Base-by-base conservation (phyloP, 2,113 vertebrate genomes). In the Mugil cephalus region DNA sequence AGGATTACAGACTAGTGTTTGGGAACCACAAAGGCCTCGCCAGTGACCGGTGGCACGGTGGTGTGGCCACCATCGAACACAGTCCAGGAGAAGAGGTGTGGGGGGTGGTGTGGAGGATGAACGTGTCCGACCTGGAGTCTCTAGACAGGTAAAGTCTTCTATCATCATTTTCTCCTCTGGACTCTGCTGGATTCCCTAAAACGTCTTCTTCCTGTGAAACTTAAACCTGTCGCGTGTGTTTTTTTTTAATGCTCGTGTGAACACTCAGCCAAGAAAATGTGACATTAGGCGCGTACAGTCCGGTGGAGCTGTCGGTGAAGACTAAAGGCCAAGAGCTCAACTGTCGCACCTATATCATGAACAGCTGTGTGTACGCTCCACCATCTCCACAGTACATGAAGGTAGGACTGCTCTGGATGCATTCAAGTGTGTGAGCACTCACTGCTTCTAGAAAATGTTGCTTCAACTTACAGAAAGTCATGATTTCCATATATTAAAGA, bases 51-150 rank as follows among this genome's bases (percentile, higher is more conserved):
- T 99, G 96, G 97, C 95, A 95, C 35, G 96, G 96, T 83, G 95
- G 96, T 42, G 94, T 94, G 81, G 96, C 96, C 69, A 97, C 96
- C 58, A 93, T 98, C 78, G 91, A 94, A 82, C 86, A 92, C 77
- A 96, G 95, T 76, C 94, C 93, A 0, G 94, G 94, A 52, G 95
- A 96, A 0, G 95, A 96, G 91, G 96, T 98, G 2, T 99, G 96
- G 97, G 97, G 96, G 48, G 85, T 97, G 55, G 94, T 98, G 40
- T 99, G 97, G 96, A 96, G 87, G 88, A 93, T 98, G 94, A 94
- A 91, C 79, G 14, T 89, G 84, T 90, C 91, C 55, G 93, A 96
- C 88, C 86, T 96, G 65, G 92, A 91, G 89, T 93, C 89, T 60
- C 74, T 94, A n/a, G 92, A 98, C 93, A 93, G 95, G 97, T 97